Base-by-base conservation (phyloP, 1,140 invertebrate genomes). In the Drosophila elegans region DNA sequence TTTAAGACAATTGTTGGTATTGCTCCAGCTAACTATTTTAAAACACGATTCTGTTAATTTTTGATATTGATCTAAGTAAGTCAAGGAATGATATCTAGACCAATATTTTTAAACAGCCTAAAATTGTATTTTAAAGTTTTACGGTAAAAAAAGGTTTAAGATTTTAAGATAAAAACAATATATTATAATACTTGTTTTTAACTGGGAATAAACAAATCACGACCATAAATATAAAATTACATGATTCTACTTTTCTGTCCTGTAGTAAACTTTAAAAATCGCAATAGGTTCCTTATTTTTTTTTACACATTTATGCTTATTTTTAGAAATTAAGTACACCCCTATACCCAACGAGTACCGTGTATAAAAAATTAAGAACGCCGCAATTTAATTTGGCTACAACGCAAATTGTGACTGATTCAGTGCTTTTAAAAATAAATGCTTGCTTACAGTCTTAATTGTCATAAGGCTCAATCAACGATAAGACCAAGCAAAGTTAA, bases 351-450 rank as follows among this genome's bases (percentile, higher is more conserved):
- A 7, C 13, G 3, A 21, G 13, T 36, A 36, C 12, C 7, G 46
- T 6, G 11, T 12, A 52, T 36, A 11, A 36, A 12, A 6, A 13
- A n/a, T 29, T 27, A 9, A n/a, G 16, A 44, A 44, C 29, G 42
- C 42, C 13, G 3, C 42, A 44, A 21, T 21, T 44, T 21, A 34
- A 51, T 51, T 51, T 36, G 13, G 39, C 13, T 57, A 53, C 62
- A 57, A 57, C 62, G 53, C 62, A 57, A 32, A 56, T 25, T 11
- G n/a, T 46, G 41, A n/a, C 39, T 46, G 12, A 54, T 46, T 67
- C 34, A 46, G 10, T 7, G 25, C 41, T n/a, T 39, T 16, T 12
- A 34, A 32, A 46, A 53, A 13, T 21, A 66, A 34, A 41, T 12
- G 12, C 11, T 39, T 32, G 11, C 11, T 46, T 46, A 48, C 41